Evolutionary conservation across 2,113 vertebrate species (phyloP).

Genomic region (Mesembrinibis cayennensis): DNA sequence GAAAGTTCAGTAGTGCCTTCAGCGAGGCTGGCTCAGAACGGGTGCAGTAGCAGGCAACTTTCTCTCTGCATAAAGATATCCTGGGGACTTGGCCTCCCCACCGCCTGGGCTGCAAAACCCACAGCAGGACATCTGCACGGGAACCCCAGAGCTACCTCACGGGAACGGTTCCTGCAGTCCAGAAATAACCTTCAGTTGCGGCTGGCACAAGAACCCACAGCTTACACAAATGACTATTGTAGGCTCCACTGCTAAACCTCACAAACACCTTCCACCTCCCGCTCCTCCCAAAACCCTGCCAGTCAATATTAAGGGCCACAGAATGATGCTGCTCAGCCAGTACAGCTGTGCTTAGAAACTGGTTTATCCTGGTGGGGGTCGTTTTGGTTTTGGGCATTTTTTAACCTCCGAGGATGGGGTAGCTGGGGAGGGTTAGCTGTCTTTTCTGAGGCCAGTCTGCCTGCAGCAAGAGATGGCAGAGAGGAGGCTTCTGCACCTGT

Average conservation of each 20-base stretch:
- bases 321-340: not conserved
- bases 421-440: not conserved
- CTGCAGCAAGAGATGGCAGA: not conserved
- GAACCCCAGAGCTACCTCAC: not conserved
- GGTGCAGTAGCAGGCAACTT: not conserved
- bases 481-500: not conserved
- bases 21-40: not conserved
- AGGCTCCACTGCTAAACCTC: not conserved
- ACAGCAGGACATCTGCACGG: not conserved
- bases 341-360: not conserved
- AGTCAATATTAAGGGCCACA: not conserved
- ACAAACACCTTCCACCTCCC: not conserved
- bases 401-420: not conserved
- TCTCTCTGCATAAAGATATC: not conserved
- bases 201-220: accelerated
- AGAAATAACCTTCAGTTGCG: not conserved
- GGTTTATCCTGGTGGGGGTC: not conserved
- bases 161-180: not conserved
- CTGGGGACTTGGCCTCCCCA: no score
- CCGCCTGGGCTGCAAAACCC: not conserved
- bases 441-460: not conserved
- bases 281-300: not conserved
- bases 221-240: not conserved
- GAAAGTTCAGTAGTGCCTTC: not conserved
- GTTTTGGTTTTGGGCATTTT: not conserved